phyloP scores from a whole-genome alignment of 2,888 invertebrate species.

The Eupithecia subfuscata region DNA sequence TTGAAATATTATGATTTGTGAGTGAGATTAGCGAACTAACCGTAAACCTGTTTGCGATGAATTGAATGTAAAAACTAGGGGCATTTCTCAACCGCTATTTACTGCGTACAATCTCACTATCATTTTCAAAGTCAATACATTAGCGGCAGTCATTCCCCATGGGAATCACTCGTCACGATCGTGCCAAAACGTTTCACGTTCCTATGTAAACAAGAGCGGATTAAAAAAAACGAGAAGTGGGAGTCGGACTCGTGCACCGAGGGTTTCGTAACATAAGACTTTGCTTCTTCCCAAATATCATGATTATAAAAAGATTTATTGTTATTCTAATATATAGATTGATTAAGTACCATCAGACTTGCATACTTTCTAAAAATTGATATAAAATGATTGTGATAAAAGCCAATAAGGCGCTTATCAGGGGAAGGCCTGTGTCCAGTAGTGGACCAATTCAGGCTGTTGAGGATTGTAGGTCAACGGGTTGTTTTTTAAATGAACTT shows the following conservation, averaged over 20 bases:
- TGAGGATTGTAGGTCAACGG: too few relatives aligned
- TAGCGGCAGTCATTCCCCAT: conserved; percentile 56
- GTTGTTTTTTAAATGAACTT: too few relatives aligned
- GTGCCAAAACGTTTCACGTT: conserved; percentile 62
- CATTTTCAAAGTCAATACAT: conserved; percentile 36
- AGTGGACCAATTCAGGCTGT: too few relatives aligned
- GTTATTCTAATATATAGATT: too few relatives aligned
- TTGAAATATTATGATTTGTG: conserved; percentile 27
- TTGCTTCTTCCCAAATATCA: too few relatives aligned
- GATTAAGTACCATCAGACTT: too few relatives aligned
- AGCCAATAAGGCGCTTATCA: too few relatives aligned
- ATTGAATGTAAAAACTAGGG: conserved; percentile 8
- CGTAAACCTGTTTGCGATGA: conserved; percentile 23
- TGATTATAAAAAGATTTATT: too few relatives aligned
- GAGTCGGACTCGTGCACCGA: not conserved
- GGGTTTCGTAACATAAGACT: conserved; percentile 24
- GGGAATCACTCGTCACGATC: conserved; percentile 55
- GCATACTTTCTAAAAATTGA: too few relatives aligned
- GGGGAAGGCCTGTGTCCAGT: too few relatives aligned
- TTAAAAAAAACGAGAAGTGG: conserved; percentile 43
- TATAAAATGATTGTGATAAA: too few relatives aligned
- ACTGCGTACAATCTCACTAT: conserved; percentile 27
- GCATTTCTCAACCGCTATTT: conserved; percentile 16
- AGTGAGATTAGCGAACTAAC: conserved; percentile 31
- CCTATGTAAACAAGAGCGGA: conserved; percentile 58